Evolutionary conservation across 2,888 invertebrate genomes (phyloP).

Genomic region (Ornithoptera priamus): DNA sequence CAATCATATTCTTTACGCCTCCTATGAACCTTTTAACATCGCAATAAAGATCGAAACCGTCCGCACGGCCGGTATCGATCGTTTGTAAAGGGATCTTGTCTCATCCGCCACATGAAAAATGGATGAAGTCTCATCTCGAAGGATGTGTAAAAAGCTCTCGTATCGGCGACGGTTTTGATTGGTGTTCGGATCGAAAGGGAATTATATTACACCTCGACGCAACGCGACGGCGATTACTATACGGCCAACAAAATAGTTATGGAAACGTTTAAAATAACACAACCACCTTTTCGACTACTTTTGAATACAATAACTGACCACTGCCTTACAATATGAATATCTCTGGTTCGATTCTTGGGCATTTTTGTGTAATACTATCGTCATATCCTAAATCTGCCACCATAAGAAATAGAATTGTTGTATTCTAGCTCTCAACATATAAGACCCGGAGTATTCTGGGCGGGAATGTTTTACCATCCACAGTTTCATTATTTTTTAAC

Average conservation of each 20-base stretch:
- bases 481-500: too few relatives aligned
- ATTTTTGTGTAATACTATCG: too few relatives aligned
- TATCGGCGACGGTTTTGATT: constrained; percentile 68
- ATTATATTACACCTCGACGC: constrained; percentile 57
- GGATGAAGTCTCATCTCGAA: constrained; percentile 70
- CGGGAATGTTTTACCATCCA: too few relatives aligned
- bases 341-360: too few relatives aligned
- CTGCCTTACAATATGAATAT: too few relatives aligned
- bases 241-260: constrained; percentile 7
- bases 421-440: too few relatives aligned
- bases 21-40: constrained; percentile 30
- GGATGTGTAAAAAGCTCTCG: constrained; percentile 58
- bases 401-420: too few relatives aligned
- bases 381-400: too few relatives aligned
- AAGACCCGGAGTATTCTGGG: too few relatives aligned
- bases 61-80: not conserved
- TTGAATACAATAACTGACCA: too few relatives aligned
- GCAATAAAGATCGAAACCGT: constrained; percentile 37
- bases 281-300: not conserved
- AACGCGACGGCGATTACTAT: constrained; percentile 32
- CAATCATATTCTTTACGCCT: constrained; percentile 40
- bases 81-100: constrained; percentile 48
- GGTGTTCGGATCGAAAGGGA: constrained; percentile 59
- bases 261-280: not conserved
- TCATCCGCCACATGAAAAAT: constrained; percentile 71